Evolutionary conservation across 2,113 vertebrate species (phyloP), one percentile per base, ranked within the genome.

Genomic region (Crotalus viridis): DNA sequence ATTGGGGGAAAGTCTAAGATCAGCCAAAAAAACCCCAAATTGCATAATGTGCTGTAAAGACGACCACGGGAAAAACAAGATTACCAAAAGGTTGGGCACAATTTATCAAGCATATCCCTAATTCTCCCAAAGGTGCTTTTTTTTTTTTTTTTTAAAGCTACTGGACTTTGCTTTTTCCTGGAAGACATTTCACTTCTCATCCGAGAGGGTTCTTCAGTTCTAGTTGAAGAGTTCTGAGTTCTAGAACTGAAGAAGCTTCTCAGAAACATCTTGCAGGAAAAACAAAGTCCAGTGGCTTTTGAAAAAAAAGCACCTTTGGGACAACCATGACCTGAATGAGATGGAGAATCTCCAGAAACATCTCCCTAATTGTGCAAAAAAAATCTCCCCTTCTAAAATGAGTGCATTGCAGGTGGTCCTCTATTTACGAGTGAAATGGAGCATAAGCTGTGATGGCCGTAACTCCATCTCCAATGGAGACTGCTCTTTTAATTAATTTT

Each of bases 391-490:
- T 55, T 22, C 61, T 89, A 22, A n/a, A 3, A 5, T 91, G 52
- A 10, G 5, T 85, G 57, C 59, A 24, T 26, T 7, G 26, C 59
- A 28, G 26, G 26, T 5, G 3, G 59, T 12, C 26, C 26, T 64
- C 3, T 3, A 64, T 64, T 28, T 64, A 64, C 59, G 10, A 61
- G 24, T 26, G 22, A 10, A 59, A 59, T 3, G 2, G 22, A 59
- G 22, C 21, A 24, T 61, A 61, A 26, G 59, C 26, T 9, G 3
- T 12, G 59, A 28, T 64, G 59, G 59, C 59, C 26, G 1, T 28
- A 28, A 22, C 5, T 93, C 93, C 24, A 91, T 90, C 52, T 9
- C 9, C 59, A 88, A 0, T 5, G 91, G 94, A 94, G 94, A 94
- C 26, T 33, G 24, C 9, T 52, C 19, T 51, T 91, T 87, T 85